Evolutionary conservation across 2,888 invertebrate species (phyloP).

Genomic region (Eudemis profundana): DNA sequence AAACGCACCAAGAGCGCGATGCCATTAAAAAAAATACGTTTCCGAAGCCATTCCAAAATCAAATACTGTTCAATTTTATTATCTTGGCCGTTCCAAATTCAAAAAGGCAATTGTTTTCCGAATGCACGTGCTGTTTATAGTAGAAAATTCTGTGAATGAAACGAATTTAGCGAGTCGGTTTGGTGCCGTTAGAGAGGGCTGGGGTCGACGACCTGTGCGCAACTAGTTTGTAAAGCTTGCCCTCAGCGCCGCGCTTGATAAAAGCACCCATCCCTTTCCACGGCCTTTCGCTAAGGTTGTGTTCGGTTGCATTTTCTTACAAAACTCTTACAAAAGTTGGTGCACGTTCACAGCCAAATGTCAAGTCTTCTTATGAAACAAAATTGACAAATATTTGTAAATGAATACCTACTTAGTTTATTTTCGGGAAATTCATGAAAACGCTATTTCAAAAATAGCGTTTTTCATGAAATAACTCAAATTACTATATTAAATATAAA

Average conservation of each 20-base stretch:
- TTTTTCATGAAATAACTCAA: too few relatives aligned
- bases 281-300: background rate
- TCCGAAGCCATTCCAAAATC: constrained; percentile 1
- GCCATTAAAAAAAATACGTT: too few relatives aligned
- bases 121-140: constrained; percentile 39
- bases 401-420: too few relatives aligned
- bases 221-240: constrained; percentile 36
- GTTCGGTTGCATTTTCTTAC: too few relatives aligned
- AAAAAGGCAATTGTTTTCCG: constrained; percentile 33
- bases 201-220: constrained; percentile 30
- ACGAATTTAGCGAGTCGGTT: constrained; percentile 38
- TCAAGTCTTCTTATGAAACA: too few relatives aligned
- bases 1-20: too few relatives aligned
- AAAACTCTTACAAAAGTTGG: too few relatives aligned
- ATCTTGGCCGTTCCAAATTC: constrained; percentile 8
- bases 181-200: constrained; percentile 43
- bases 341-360: too few relatives aligned
- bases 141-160: constrained; percentile 44
- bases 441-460: too few relatives aligned
- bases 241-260: constrained; percentile 29
- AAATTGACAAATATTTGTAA: too few relatives aligned
- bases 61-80: background rate
- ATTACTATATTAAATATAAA: too few relatives aligned
- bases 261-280: constrained; percentile 31
- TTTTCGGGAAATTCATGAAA: too few relatives aligned